Base-by-base conservation (phyloP, 1,140 invertebrate genomes). In the Heliothis virescens region DNA sequence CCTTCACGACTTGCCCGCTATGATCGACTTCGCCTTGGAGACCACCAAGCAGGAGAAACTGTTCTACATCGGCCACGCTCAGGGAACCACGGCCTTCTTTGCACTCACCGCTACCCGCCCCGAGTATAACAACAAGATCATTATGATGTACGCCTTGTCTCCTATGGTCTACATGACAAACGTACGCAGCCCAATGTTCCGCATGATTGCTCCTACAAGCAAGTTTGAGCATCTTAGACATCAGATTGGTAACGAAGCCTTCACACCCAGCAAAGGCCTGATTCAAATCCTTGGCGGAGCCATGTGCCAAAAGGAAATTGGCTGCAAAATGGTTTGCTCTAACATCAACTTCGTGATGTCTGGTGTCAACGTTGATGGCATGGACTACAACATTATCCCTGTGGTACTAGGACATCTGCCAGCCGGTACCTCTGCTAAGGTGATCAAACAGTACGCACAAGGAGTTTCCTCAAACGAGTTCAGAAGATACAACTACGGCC, bases 361-460 rank as follows among this genome's bases (percentile, higher is more conserved):
- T 76, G 96, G 96, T 29, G 94, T 95, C 53, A 95, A 95, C 85
- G 83, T 87, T 0, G 89, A 94, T 0, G 94, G 96, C 76, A 83
- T 96, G 50, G 95, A 95, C 41, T 91, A 86, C 76, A 94, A 93
- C 79, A 86, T 96, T 83, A 85, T 97, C 1, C 96, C 97, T 0
- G 96, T 97, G 0, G 97, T 98, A 82, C 92, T 97, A 63, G 95
- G 95, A 1, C 97, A 98, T 89, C 95, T 96, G 12, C 98, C 98
- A 1, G 96, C 97, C 15, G 98, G 98, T 34, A 96, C 97, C 1
- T 98, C 97, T 0, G 96, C 96, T 67, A 96, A 97, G 85, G 97
- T 98, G 87, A 91, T 98, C 34, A 95, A 97, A 57, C 97, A 98
- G 79, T 97, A 95, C 85, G 96, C 95, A 0, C 97, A 97, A 85